Evolutionary conservation across 2,888 invertebrate genomes (phyloP).

Genomic region (Oithona nana): DNA sequence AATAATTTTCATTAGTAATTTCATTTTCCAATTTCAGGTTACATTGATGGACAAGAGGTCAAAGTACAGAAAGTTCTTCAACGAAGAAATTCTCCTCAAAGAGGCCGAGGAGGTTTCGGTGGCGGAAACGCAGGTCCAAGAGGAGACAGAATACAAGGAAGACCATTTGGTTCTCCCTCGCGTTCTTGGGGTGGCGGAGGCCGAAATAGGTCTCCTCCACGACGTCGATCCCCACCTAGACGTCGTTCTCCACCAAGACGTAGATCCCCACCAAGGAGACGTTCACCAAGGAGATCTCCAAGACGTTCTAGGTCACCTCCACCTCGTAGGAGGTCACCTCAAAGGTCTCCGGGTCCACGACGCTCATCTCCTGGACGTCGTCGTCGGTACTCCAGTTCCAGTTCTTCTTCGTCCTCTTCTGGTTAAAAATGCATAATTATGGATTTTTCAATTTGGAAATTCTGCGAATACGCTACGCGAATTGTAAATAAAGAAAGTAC

Average conservation of each 20-base stretch:
- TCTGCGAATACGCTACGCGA: no score
- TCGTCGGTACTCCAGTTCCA: neutral
- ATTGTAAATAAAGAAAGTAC: no score
- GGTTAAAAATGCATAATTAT: no score
- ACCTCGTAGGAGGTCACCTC: neutral
- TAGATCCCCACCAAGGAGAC: neutral
- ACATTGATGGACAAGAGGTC: conserved; percentile 3
- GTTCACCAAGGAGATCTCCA: neutral
- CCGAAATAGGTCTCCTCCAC: neutral
- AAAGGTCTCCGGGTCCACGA: neutral
- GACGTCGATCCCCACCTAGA: neutral
- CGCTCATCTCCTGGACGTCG: neutral
- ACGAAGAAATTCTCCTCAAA: neutral
- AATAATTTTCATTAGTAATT: no score
- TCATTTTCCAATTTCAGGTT: neutral
- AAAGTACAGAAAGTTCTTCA: neutral
- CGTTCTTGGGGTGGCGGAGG: neutral
- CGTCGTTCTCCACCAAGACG: neutral
- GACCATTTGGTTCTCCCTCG: neutral
- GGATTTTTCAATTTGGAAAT: no score
- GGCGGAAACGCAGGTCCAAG: neutral
- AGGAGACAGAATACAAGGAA: neutral
- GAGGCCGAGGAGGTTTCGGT: neutral
- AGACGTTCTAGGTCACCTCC: neutral
- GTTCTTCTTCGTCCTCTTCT: neutral